These are phyloP conservation scores for Collichthys lucidus DNA, from an alignment of 2,113 vertebrate genomes.

Conservation along the genomic window DNA sequence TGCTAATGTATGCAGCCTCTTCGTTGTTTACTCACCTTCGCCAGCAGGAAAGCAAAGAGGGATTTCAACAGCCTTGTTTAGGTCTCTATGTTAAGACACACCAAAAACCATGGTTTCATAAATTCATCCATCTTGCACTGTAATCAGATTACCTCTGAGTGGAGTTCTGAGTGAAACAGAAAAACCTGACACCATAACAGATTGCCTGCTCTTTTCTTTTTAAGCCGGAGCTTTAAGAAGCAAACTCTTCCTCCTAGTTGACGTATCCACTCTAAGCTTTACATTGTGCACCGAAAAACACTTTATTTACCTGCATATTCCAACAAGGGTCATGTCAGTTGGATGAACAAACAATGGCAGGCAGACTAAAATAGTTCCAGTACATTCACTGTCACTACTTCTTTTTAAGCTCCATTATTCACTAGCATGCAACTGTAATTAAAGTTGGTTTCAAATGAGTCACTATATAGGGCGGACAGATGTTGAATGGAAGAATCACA, in stretches of 20 bases:
- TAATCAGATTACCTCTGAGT: conserved; percentile 6
- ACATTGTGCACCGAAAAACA: background rate
- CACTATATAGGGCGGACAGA: conserved; percentile 9
- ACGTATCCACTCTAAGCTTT: background rate
- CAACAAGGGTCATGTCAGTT: background rate
- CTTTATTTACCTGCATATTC: conserved; percentile 17
- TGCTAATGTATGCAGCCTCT: background rate
- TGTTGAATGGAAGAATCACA: conserved; percentile 38
- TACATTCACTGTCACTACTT: conserved; percentile 10
- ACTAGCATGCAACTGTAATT: conserved; percentile 7
- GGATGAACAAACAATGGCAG: background rate
- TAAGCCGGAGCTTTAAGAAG: background rate
- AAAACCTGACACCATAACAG: background rate
- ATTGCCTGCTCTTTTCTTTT: background rate
- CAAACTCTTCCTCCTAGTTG: background rate
- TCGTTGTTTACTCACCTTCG: background rate
- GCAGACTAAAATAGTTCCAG: background rate
- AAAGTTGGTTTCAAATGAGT: conserved; percentile 43
- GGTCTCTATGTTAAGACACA: background rate
- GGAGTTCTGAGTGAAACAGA: background rate
- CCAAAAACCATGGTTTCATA: conserved; percentile 5
- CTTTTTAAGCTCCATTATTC: conserved; percentile 25
- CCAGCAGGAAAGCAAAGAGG: background rate
- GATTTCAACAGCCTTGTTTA: background rate
- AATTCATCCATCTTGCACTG: background rate